These are phyloP conservation scores for Contarinia nasturtii DNA, from an alignment of 1,140 invertebrate species.

Conservation along the genomic window DNA sequence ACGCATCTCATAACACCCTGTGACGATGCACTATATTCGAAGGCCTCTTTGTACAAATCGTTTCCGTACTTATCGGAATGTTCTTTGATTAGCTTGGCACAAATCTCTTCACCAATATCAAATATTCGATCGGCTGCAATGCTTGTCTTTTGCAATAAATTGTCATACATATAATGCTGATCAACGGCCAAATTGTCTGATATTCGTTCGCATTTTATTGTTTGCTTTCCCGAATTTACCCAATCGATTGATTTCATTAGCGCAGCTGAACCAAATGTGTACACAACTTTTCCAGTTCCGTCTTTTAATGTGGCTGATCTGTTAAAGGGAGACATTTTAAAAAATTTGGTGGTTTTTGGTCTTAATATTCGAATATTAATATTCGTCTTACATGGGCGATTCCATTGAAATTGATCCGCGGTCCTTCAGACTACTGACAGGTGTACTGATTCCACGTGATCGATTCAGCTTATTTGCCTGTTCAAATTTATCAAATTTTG, in stretches of 20 bases:
- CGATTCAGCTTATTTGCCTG: too few relatives aligned
- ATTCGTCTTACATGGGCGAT: too few relatives aligned
- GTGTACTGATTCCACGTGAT: too few relatives aligned
- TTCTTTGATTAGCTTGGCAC: constrained; percentile 8
- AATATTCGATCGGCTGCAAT: constrained; percentile 10
- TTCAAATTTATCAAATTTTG: too few relatives aligned
- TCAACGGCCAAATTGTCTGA: not conserved
- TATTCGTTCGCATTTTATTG: not conserved
- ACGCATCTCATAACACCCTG: constrained; percentile 31
- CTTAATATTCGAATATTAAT: too few relatives aligned
- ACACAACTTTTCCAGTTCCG: not conserved
- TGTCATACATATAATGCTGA: not conserved
- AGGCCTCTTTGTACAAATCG: constrained; percentile 9
- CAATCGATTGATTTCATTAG: not conserved
- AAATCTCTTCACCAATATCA: constrained; percentile 8
- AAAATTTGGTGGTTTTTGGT: too few relatives aligned
- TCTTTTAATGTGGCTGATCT: not conserved
- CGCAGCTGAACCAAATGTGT: not conserved
- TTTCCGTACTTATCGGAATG: constrained; percentile 9
- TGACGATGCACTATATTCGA: constrained; percentile 9
- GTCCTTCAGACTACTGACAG: too few relatives aligned
- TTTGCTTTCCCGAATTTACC: not conserved
- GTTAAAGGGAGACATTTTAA: too few relatives aligned
- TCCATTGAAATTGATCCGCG: too few relatives aligned
- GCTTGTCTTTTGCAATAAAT: constrained; percentile 10